Base-by-base conservation (phyloP, 1,140 invertebrate genomes). In the Diachasmimorpha longicaudata region DNA sequence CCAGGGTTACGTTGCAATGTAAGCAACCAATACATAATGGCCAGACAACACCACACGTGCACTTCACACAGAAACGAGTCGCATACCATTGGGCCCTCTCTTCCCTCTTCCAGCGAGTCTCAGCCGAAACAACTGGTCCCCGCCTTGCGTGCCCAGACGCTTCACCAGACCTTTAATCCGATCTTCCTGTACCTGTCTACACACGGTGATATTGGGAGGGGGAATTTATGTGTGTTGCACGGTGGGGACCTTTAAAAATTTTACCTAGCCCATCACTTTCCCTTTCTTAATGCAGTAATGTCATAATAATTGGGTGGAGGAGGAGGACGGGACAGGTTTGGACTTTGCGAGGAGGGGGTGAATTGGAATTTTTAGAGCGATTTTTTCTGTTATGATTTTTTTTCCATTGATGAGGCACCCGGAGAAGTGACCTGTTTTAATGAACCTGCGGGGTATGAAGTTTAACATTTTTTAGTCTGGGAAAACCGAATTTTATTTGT, bases 91-190 rank as follows among this genome's bases (percentile, higher is more conserved):
- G 39, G 39, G 37, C 25, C 48, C 36, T 75, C 68, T 55, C 46
- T 46, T 67, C 77, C 76, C 78, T 19, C 75, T 81, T 74, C 4
- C 80, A 81, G 78, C 80, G 81, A 84, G 79, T 81, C 82, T 80
- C 79, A 79, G 78, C 78, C 77, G 77, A 82, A 85, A 83, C 81
- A 36, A 71, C 76, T 77, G 77, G 79, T n/a, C 75, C 72, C 78
- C 66, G 72, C 78, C 73, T 74, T 74, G 66, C 55, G 48, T 72
- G 71, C 74, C 75, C 74, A 74, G 78, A 77, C 70, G 74, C 4
- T 81, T 48, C 42, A 72, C 67, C 80, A 82, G 84, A 84, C 85
- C 84, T 86, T 85, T 85, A 85, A 87, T 84, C 84, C 84, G 81
- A 85, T 85, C 79, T 81, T 78, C 79, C 76, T 80, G n/a, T 55